Percentiles rank a stretch among this genome's conserved stretches.
phyloP scores from a whole-genome alignment of 2,888 invertebrate species.

The Drosophila tanythrix region DNA sequence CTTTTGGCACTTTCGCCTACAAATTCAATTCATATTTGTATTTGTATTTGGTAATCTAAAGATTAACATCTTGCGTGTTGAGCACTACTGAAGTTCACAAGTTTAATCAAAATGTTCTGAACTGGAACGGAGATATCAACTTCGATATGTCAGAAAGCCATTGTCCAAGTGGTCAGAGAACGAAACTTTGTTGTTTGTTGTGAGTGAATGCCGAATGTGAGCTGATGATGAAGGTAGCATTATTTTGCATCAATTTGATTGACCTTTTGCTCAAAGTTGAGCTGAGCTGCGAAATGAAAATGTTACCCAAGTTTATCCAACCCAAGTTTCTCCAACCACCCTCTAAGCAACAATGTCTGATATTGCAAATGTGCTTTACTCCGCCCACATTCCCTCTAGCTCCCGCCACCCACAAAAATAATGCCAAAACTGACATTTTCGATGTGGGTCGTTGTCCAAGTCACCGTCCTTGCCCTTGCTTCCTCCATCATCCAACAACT shows the following conservation, averaged over 20 bases:
- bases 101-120: constrained; percentile 6
- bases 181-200: constrained; percentile 18
- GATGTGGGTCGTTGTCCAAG: constrained; percentile 60
- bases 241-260: constrained; percentile 50
- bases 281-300: constrained; percentile 37
- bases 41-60: not conserved
- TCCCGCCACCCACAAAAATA: constrained; percentile 9
- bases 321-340: not conserved
- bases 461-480: not conserved
- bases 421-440: constrained; percentile 67
- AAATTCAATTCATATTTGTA: not conserved
- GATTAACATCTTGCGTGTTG: constrained; percentile 4
- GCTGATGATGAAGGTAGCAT: constrained; percentile 42
- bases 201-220: constrained; percentile 29
- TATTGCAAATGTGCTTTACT: constrained; percentile 23
- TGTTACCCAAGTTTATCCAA: constrained; percentile 16
- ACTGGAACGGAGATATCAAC: constrained; percentile 9
- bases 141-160: constrained; percentile 14
- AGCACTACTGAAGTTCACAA: not conserved
- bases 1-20: not conserved
- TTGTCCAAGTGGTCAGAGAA: constrained; percentile 31
- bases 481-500: not conserved
- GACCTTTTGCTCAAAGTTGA: constrained; percentile 37
- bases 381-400: not conserved
- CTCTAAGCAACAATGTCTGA: constrained; percentile 21